Percentiles rank a stretch among this genome's conserved stretches.
phyloP scores from a whole-genome alignment of 2,113 vertebrate genomes.

The Eclectus roratus region DNA sequence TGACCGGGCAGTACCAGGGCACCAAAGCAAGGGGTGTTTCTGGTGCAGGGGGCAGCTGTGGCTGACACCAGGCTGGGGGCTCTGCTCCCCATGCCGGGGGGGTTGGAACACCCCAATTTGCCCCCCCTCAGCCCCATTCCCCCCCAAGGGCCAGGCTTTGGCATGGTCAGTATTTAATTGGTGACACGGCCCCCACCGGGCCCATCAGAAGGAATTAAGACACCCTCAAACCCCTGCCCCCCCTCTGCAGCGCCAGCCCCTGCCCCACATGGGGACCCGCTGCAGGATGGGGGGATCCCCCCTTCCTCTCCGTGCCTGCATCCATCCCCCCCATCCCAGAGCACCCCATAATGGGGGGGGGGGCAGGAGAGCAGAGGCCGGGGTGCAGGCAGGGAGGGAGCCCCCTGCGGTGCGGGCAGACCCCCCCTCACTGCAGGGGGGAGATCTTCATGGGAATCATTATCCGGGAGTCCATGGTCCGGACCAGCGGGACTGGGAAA shows the following conservation, averaged over 20 bases:
- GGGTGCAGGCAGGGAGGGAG: background rate
- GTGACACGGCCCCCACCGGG: background rate
- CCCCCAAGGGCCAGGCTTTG: background rate
- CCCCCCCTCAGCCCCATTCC: fast-evolving
- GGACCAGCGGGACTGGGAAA: slow-evolving; percentile 87
- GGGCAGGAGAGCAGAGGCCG: background rate
- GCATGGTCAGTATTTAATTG: slow-evolving; percentile 52
- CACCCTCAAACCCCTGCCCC: background rate
- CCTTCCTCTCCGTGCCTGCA: background rate
- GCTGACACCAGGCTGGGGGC: background rate
- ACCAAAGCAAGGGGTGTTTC: background rate
- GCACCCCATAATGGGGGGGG: background rate
- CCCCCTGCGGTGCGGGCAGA: background rate
- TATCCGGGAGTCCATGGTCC: slow-evolving; percentile 92
- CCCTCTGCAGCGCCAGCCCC: background rate
- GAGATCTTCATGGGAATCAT: slow-evolving; percentile 94
- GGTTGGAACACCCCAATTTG: background rate
- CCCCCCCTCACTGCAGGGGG: slow-evolving; percentile 81
- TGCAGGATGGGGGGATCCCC: background rate
- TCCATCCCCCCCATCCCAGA: background rate
- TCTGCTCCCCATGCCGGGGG: fast-evolving
- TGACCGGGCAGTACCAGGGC: fast-evolving
- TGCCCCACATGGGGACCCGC: background rate
- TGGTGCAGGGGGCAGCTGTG: background rate
- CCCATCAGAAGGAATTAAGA: background rate